Base-by-base conservation (phyloP, 2,113 vertebrate species). In the Onychostoma macrolepis region DNA sequence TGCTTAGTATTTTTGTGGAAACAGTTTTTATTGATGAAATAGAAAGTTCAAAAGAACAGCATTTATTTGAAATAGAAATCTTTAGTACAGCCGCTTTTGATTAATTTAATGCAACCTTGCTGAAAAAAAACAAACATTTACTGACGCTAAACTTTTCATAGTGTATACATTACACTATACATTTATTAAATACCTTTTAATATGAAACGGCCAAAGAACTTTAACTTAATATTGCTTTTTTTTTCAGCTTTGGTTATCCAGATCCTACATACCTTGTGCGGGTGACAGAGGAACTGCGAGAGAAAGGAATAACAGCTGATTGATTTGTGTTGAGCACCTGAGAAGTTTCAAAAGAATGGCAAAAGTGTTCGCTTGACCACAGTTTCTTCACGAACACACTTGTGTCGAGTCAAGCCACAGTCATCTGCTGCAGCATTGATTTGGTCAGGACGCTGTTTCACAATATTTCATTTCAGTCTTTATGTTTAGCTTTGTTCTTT, bases 261-360 rank as follows among this genome's bases (percentile, higher is more conserved):
- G 97, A 98, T 92, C 97, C 97, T 84, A 98, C 97, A 75, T 98
- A 98, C 92, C 94, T 98, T 92, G 96, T 97, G 80, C 95, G 97
- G 89, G 97, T 98, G 91, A 97, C 96, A 33, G 97, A 98, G 92
- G 97, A 98, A 89, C 95, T 98, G 86, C 93, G 96, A 92, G 97
- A 97, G 92, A 98, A 98, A 93, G 97, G 96, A 82, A 97, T 98
- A 92, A 96, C 95, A 0, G 95, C 95, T 2, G 96, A 97, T 91
- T 98, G 94, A 96, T 86, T 45, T n/a, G 65, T 53, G 90, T 69
- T 26, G 19, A 26, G 69, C 80, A 85, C 53, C 77, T 84, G 33
- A 72, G 48, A 81, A 63, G 17, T 24, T 38, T 83, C 80, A 81
- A 69, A 67, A 61, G 65, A 65, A 82, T 43, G 82, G 63, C 33